Percentiles rank a stretch among this genome's conserved stretches.
phyloP scores from a whole-genome alignment of 2,797 vertebrate genomes.

The Propithecus perrieri region DNA sequence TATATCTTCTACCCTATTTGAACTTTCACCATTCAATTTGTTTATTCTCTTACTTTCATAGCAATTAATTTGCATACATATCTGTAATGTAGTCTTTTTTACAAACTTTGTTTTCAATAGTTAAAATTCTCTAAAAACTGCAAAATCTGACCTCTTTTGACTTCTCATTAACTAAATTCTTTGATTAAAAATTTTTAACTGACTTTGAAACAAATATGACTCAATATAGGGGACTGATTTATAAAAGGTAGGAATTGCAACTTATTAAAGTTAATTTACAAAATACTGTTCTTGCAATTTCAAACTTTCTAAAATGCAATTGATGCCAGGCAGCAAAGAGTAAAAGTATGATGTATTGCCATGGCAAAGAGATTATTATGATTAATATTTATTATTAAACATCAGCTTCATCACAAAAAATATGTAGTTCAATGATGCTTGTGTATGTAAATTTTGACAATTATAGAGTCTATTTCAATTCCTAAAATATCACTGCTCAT shows the following conservation, averaged over 20 bases:
- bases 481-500: constrained; percentile 6
- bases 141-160: neutral
- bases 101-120: neutral
- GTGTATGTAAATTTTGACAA: neutral
- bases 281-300: neutral
- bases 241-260: neutral
- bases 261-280: neutral
- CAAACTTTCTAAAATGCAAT: neutral
- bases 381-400: neutral
- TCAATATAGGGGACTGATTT: neutral
- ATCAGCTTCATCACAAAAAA: neutral
- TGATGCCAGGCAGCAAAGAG: neutral
- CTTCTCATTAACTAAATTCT: neutral
- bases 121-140: neutral
- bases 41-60: neutral
- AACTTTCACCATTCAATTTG: neutral
- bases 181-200: neutral
- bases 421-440: neutral
- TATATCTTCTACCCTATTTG: neutral
- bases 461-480: neutral
- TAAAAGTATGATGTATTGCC: neutral
- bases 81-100: neutral
- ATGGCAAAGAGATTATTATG: neutral
- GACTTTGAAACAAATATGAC: neutral
- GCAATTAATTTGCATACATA: neutral